phyloP scores from a whole-genome alignment of 2,888 invertebrate species.

The Didymodactylos carnosus region DNA sequence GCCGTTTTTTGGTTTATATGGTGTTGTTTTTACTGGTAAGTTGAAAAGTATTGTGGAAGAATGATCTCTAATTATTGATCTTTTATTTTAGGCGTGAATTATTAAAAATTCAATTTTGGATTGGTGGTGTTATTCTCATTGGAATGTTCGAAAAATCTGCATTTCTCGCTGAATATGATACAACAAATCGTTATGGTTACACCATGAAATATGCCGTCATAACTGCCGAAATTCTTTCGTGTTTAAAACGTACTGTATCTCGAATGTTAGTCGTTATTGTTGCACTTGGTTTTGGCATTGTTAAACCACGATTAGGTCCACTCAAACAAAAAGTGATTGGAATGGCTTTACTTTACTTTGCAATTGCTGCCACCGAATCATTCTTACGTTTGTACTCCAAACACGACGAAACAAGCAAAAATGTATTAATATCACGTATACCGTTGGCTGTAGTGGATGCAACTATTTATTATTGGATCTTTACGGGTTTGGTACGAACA shows the following conservation, averaged over 20 bases:
- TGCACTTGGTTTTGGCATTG: conserved; percentile 79
- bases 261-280: conserved; percentile 82
- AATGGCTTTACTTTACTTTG: conserved; percentile 60
- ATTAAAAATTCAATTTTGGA: conserved; percentile 80
- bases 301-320: conserved; percentile 71
- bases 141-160: conserved; percentile 54
- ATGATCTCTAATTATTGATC: no score
- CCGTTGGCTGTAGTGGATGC: conserved; percentile 59
- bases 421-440: conserved; percentile 55
- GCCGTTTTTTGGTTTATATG: conserved; percentile 6
- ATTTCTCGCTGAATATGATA: conserved; percentile 68
- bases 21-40: background rate
- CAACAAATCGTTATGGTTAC: conserved; percentile 47
- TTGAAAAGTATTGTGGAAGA: no score
- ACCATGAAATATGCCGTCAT: conserved; percentile 51
- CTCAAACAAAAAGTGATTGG: conserved; percentile 68
- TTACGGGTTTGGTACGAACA: conserved; percentile 56
- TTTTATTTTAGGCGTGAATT: conserved; percentile 80
- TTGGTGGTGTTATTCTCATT: conserved; percentile 66
- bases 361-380: conserved; percentile 66
- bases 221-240: conserved; percentile 71
- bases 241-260: conserved; percentile 68
- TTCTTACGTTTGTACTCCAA: conserved; percentile 47
- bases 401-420: conserved; percentile 39
- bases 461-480: conserved; percentile 74